A percentile compares a stretch with the other conserved stretches of the same genome.
Evolutionary conservation across 2,113 vertebrate species (phyloP).

Genomic region (Catharus bicknelli): DNA sequence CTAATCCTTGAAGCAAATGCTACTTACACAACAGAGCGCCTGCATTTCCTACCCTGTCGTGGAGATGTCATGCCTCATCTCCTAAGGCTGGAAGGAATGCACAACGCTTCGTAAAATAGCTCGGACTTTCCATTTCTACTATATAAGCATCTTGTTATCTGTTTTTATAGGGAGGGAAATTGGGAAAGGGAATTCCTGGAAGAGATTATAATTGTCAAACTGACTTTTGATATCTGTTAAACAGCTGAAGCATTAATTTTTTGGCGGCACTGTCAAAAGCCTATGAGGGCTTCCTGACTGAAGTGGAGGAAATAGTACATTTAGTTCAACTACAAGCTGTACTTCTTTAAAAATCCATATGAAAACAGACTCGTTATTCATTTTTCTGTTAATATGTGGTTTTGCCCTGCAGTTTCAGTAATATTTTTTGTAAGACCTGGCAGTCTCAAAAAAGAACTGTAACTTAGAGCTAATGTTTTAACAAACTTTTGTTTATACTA

Average conservation of each 20-base stretch:
- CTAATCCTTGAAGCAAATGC: constrained; percentile 28
- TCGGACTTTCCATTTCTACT: constrained; percentile 53
- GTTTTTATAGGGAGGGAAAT: constrained; percentile 49
- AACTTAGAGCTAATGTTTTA: constrained; percentile 27
- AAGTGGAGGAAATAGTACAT: constrained; percentile 48
- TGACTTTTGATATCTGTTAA: constrained; percentile 49
- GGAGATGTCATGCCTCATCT: constrained; percentile 28
- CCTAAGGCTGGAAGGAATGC: constrained; percentile 38
- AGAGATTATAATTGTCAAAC: constrained; percentile 54
- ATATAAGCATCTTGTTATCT: constrained; percentile 54
- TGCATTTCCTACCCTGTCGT: background rate
- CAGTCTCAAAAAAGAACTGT: constrained; percentile 16
- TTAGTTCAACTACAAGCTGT: constrained; percentile 49
- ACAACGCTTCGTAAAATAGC: background rate
- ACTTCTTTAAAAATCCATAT: background rate
- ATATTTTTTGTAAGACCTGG: constrained; percentile 12
- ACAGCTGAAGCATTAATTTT: constrained; percentile 57
- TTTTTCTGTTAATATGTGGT: constrained; percentile 51
- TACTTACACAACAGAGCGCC: background rate
- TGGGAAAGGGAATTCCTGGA: constrained; percentile 65
- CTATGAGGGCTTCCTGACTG: constrained; percentile 48
- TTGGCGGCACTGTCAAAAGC: constrained; percentile 40
- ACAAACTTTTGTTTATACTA: constrained; percentile 51
- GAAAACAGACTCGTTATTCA: constrained; percentile 63
- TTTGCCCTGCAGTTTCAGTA: constrained; percentile 41